Evolutionary conservation across 2,797 vertebrate genomes (phyloP).

Genomic region (Molossus molossus): DNA sequence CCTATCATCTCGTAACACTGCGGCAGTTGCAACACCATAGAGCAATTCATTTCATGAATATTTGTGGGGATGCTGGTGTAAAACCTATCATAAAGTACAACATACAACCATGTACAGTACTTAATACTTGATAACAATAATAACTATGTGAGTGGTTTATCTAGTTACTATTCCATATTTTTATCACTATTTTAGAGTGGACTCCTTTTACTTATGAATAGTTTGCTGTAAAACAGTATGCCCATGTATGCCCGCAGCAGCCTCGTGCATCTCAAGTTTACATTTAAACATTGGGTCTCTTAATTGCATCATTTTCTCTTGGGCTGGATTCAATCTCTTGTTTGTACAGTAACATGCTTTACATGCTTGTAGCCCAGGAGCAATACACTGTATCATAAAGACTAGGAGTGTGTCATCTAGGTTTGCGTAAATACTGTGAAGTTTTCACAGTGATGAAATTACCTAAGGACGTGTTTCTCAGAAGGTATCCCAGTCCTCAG

Average conservation of each 20-base stretch:
- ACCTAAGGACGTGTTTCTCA: neutral
- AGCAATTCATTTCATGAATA: neutral
- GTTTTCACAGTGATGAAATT: neutral
- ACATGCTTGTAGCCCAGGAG: neutral
- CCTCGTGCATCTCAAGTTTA: neutral
- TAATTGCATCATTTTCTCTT: neutral
- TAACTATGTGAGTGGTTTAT: neutral
- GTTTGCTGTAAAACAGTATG: neutral
- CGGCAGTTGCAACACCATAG: neutral
- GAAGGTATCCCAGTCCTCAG: neutral
- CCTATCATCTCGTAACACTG: neutral
- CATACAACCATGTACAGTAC: too few species aligned
- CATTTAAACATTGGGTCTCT: neutral
- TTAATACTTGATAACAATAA: neutral
- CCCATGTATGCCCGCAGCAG: neutral
- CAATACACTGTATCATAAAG: neutral
- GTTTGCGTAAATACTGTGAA: neutral
- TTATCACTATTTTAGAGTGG: neutral
- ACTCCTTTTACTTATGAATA: neutral
- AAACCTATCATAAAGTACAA: neutral
- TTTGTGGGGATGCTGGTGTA: neutral
- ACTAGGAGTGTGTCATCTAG: neutral
- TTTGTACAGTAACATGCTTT: neutral
- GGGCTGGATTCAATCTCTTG: neutral
- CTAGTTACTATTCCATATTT: neutral